Percentiles rank a stretch among this genome's conserved stretches.
These are phyloP conservation scores for Acanthosepion pharaonis DNA, from an alignment of 2,888 invertebrate species.

Conservation along the genomic window DNA sequence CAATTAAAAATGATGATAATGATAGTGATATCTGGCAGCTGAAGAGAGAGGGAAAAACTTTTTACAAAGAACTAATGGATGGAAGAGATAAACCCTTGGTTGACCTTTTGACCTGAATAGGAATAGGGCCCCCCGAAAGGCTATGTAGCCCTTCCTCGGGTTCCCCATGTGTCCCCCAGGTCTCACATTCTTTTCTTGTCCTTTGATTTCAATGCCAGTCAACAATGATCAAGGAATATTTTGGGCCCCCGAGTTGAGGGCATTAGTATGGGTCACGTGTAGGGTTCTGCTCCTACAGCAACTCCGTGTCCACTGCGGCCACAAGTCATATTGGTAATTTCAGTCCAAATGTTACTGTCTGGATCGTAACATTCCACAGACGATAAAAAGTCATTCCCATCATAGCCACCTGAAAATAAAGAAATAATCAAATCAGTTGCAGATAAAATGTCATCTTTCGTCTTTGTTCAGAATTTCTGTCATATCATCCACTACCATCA, in stretches of 20 bases:
- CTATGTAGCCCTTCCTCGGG: neutral
- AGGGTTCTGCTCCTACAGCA: conserved; percentile 83
- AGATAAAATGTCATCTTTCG: too few species aligned
- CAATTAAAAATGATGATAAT: neutral
- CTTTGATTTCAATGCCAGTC: neutral
- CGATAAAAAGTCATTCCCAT: conserved; percentile 87
- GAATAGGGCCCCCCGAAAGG: neutral
- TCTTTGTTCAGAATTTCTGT: too few species aligned
- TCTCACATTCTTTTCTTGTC: neutral
- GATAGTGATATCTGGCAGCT: neutral
- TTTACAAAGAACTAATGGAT: neutral
- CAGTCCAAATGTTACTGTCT: conserved; percentile 83
- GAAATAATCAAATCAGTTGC: neutral
- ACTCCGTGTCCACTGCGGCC: conserved; percentile 93
- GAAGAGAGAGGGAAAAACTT: neutral
- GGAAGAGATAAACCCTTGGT: conserved; percentile 1
- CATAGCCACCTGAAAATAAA: conserved; percentile 85
- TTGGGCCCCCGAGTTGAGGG: neutral
- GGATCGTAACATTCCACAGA: conserved; percentile 93
- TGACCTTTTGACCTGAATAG: neutral
- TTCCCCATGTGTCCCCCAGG: neutral
- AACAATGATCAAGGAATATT: conserved; percentile 22
- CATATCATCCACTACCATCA: too few species aligned
- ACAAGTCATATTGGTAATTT: conserved; percentile 85
- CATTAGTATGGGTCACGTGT: neutral